Evolutionary conservation across 1,140 invertebrate genomes (phyloP), one percentile per base, ranked within the genome.

Genomic region (Limonius californicus): DNA sequence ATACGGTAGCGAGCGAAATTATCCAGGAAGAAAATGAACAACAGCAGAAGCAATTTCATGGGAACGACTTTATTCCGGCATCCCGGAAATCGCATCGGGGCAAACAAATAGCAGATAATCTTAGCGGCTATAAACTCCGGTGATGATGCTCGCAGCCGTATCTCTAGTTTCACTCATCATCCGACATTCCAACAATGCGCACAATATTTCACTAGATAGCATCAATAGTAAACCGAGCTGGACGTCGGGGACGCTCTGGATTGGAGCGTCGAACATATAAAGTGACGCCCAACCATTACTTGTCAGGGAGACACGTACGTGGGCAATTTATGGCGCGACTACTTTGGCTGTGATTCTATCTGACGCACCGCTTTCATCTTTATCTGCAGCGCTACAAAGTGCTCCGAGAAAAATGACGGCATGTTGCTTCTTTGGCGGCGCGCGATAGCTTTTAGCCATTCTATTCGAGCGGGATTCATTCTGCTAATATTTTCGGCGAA

Each of bases 201-300:
- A 50, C 16, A 50, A 50, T 50, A 50, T 50, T 50, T 50, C 45
- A 50, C 20, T 45, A 50, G 45, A 50, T 50, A 50, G 14, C 45
- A 50, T 50, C 45, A 50, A 50, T 50, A 50, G 20, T 50, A 50
- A 50, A 50, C 16, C 8, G 20, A 50, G 45, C 45, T 50, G 45
- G 45, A 55, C 54, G 54, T 27, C 27, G 54, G 8, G 20, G 54
- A 55, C 21, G 54, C 54, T 14, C 21, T 14, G 20, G 54, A 55
- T 55, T 55, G 54, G 54, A 9, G 54, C 54, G 54, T 55, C 54
- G 30, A 55, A 55, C 15, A 16, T 55, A 32, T 55, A 15, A 55
- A 55, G 54, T 55, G 54, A 55, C 54, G 54, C 54, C 54, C 54
- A 27, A 55, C 54, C 27, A 55, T 55, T 55, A 55, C 27, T 27